Conservation (phyloP, 2,888 invertebrate genomes). For the Trissonchulus latispiculum region DNA sequence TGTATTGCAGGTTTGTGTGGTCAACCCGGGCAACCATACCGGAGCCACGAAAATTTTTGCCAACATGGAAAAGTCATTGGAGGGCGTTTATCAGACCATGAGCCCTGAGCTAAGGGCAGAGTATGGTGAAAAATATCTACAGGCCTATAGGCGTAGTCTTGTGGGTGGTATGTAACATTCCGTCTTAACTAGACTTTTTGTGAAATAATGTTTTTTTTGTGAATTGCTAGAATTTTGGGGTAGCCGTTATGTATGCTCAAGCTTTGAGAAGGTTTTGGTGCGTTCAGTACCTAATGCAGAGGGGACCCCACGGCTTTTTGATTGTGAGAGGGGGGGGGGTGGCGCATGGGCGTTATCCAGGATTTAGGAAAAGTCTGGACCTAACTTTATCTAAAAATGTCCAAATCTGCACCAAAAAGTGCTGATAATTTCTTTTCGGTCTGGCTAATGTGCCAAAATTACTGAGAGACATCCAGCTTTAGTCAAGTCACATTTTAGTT, state of each 20-base stretch:
- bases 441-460: too few species aligned
- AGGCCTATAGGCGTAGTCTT: background rate
- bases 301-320: too few species aligned
- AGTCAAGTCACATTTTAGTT: too few species aligned
- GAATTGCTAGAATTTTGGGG: background rate
- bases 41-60: slow-evolving; percentile 14
- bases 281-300: background rate
- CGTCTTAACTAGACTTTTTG: background rate
- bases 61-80: background rate
- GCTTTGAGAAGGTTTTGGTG: background rate
- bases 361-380: too few species aligned
- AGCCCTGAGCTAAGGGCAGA: background rate
- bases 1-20: slow-evolving; percentile 5
- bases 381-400: too few species aligned
- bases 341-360: too few species aligned
- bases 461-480: too few species aligned
- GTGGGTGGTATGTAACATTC: background rate
- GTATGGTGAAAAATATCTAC: slow-evolving; percentile 18
- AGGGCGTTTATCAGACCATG: background rate
- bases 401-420: too few species aligned
- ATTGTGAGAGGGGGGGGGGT: too few species aligned
- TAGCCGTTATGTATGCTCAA: background rate
- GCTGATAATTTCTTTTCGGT: too few species aligned
- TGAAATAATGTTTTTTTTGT: background rate
- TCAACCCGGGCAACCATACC: slow-evolving; percentile 22